phyloP scores from a whole-genome alignment of 2,888 invertebrate species.

The Netelia inedita region DNA sequence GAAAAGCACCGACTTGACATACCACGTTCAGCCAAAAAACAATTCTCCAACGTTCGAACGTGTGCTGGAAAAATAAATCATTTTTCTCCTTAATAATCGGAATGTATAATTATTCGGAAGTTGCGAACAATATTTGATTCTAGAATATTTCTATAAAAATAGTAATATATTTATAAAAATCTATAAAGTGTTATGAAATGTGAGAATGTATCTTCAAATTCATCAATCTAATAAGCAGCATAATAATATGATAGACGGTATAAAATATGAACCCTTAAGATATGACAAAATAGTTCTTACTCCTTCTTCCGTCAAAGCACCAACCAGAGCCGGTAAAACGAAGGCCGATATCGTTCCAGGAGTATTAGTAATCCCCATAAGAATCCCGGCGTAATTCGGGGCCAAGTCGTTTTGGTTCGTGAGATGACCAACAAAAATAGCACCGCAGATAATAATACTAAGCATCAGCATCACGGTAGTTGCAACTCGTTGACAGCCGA shows the following conservation, averaged over 20 bases:
- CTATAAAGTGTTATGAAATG: too few relatives aligned
- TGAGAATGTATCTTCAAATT: too few relatives aligned
- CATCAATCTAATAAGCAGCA: too few relatives aligned
- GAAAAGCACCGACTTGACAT: slow-evolving; percentile 77
- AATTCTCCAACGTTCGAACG: slow-evolving; percentile 79
- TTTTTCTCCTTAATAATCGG: neutral
- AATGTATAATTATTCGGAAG: neutral
- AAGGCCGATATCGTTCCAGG: slow-evolving; percentile 83
- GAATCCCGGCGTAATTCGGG: slow-evolving; percentile 83
- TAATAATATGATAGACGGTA: too few relatives aligned
- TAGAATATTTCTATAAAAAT: too few relatives aligned
- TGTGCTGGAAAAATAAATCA: slow-evolving; percentile 76
- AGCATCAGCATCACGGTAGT: slow-evolving; percentile 77
- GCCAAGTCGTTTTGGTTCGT: slow-evolving; percentile 83
- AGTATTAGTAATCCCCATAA: slow-evolving; percentile 84
- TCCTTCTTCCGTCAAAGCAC: slow-evolving; percentile 77
- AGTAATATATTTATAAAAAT: too few relatives aligned
- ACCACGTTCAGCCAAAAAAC: slow-evolving; percentile 79
- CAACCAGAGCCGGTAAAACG: slow-evolving; percentile 80
- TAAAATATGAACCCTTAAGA: too few relatives aligned
- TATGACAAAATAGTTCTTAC: slow-evolving; percentile 72
- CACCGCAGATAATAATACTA: slow-evolving; percentile 79
- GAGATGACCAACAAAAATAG: slow-evolving; percentile 82
- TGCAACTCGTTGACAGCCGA: slow-evolving; percentile 77
- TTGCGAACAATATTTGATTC: too few relatives aligned